Conservation (phyloP, 2,113 vertebrate species). For the Suncus etruscus region DNA sequence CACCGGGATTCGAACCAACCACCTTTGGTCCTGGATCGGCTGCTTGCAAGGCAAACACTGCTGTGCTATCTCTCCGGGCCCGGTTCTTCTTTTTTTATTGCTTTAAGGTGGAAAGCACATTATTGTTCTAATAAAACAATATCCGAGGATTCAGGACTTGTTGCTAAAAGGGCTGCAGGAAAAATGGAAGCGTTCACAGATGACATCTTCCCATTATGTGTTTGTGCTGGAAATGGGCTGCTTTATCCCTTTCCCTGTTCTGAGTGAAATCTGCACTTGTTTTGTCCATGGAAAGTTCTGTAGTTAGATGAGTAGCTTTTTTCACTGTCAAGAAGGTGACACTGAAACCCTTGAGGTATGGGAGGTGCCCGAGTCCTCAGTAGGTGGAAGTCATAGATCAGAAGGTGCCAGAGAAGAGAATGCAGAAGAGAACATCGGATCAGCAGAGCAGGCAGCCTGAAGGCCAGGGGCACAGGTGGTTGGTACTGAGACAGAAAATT, state of each 20-base stretch:
- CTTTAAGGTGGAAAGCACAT: slow-evolving; percentile 39
- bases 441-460: not conserved
- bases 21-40: no score
- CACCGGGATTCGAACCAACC: no score
- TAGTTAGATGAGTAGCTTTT: not conserved
- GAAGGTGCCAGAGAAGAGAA: not conserved
- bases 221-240: not conserved
- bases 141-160: slow-evolving; percentile 28
- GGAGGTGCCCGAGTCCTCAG: not conserved
- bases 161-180: not conserved
- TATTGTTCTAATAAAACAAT: not conserved
- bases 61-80: no score
- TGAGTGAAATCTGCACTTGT: slow-evolving; percentile 31
- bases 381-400: not conserved
- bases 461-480: not conserved
- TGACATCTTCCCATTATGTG: not conserved
- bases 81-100: slow-evolving; percentile 15
- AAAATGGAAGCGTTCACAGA: slow-evolving; percentile 20
- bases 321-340: not conserved
- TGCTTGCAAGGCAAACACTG: no score
- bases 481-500: not conserved
- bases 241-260: slow-evolving; percentile 14
- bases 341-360: not conserved
- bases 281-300: not conserved
- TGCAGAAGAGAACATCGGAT: not conserved